These are phyloP conservation scores for Paraescarpia echinospica DNA, from an alignment of 1,140 invertebrate species.

Conservation along the genomic window DNA sequence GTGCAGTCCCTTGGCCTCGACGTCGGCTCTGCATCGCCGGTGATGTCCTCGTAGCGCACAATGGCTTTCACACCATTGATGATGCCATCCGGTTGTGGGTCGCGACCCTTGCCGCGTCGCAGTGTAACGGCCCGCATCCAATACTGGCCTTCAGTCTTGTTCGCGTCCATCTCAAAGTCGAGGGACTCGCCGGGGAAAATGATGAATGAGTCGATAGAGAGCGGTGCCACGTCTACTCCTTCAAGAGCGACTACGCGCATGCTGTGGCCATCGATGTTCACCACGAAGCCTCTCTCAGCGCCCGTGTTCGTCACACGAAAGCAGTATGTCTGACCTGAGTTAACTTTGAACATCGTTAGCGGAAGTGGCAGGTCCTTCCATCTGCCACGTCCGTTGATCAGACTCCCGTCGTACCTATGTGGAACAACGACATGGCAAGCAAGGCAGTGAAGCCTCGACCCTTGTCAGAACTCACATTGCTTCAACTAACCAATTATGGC, in stretches of 20 bases:
- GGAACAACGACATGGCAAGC: neutral
- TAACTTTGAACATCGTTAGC: neutral
- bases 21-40: constrained; percentile 15
- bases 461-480: neutral
- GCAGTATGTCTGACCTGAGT: neutral
- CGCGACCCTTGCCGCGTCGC: neutral
- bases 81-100: constrained; percentile 8
- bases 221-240: neutral
- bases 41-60: neutral
- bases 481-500: neutral
- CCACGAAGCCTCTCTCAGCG: neutral
- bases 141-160: neutral
- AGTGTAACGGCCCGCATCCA: constrained; percentile 16
- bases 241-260: neutral
- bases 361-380: constrained; percentile 3
- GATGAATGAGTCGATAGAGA: constrained; percentile 17
- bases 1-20: constrained; percentile 17
- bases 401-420: neutral
- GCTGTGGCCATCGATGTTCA: constrained; percentile 7
- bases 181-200: constrained; percentile 15
- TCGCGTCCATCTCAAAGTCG: constrained; percentile 18
- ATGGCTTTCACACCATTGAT: constrained; percentile 14
- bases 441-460: too few relatives aligned
- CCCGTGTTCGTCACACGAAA: constrained; percentile 9
- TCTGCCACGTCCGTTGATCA: constrained; percentile 5